These are phyloP conservation scores for Microcebus tavaratra DNA, from an alignment of 2,113 vertebrate genomes.

Conservation along the genomic window DNA sequence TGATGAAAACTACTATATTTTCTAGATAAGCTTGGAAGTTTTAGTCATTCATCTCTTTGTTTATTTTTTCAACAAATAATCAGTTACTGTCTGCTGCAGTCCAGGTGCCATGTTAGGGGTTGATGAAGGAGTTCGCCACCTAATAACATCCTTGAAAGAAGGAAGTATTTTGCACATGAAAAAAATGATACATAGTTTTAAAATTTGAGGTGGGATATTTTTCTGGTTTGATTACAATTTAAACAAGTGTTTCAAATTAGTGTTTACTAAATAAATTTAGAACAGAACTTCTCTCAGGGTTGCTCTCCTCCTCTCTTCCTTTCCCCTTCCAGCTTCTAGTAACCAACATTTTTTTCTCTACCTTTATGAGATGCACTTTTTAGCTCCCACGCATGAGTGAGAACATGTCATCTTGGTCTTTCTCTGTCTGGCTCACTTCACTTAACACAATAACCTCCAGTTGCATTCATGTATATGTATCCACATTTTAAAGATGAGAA, in stretches of 20 bases:
- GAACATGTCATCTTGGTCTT: neutral
- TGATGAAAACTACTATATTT: neutral
- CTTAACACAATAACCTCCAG: neutral
- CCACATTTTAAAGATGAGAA: neutral
- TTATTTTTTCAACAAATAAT: neutral
- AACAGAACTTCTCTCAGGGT: neutral
- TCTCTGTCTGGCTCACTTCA: neutral
- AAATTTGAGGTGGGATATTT: neutral
- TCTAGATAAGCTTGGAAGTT: neutral
- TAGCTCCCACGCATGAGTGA: neutral
- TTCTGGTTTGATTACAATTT: neutral
- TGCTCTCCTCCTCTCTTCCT: neutral
- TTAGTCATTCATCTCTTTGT: neutral
- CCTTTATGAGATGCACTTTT: neutral
- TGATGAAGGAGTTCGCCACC: neutral
- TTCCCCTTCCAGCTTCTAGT: neutral
- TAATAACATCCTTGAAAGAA: neutral
- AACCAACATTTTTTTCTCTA: neutral
- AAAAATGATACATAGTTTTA: neutral
- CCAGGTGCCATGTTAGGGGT: neutral
- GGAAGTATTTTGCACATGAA: neutral
- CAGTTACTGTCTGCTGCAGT: neutral
- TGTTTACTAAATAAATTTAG: neutral
- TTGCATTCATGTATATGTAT: neutral
- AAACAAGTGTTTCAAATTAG: conserved; percentile 12